Evolutionary conservation across 2,888 invertebrate species (phyloP).

Genomic region (Ischnus inquisitorius): DNA sequence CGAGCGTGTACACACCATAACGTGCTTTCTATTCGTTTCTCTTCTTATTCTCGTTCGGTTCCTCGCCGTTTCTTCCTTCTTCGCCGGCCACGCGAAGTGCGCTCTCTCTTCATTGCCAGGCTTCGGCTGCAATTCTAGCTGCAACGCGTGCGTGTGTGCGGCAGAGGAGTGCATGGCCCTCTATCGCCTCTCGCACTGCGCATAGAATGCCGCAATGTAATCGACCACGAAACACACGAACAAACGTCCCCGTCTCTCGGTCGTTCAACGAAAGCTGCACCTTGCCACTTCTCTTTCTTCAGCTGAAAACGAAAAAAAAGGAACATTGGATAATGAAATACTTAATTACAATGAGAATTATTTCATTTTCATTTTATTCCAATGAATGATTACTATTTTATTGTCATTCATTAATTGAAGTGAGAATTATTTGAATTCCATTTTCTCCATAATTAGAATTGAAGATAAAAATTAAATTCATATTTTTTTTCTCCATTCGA

Average conservation of each 20-base stretch:
- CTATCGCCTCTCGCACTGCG: slow-evolving; percentile 58
- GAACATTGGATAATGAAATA: too few relatives aligned
- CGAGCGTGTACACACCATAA: slow-evolving; percentile 32
- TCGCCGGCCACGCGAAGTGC: slow-evolving; percentile 7
- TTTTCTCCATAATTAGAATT: too few relatives aligned
- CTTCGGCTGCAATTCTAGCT: slow-evolving; percentile 50
- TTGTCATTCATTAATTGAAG: too few relatives aligned
- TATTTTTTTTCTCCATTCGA: too few relatives aligned
- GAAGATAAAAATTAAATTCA: too few relatives aligned
- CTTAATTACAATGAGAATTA: too few relatives aligned
- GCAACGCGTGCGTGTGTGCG: slow-evolving; percentile 56
- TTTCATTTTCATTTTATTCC: too few relatives aligned
- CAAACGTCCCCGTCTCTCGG: background rate
- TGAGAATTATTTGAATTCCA: too few relatives aligned
- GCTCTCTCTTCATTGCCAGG: background rate
- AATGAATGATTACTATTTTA: too few relatives aligned
- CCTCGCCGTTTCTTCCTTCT: slow-evolving; percentile 1
- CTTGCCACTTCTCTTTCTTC: background rate
- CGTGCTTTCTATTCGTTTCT: slow-evolving; percentile 24
- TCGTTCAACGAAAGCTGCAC: background rate
- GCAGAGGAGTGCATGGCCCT: slow-evolving; percentile 48
- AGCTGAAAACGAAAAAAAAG: too few relatives aligned
- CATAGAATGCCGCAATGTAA: slow-evolving; percentile 65
- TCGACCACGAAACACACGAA: slow-evolving; percentile 58
- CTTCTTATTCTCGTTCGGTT: slow-evolving; percentile 36